These are phyloP conservation scores for Gallinago undulata DNA, from an alignment of 2,113 vertebrate genomes.

Conservation along the genomic window DNA sequence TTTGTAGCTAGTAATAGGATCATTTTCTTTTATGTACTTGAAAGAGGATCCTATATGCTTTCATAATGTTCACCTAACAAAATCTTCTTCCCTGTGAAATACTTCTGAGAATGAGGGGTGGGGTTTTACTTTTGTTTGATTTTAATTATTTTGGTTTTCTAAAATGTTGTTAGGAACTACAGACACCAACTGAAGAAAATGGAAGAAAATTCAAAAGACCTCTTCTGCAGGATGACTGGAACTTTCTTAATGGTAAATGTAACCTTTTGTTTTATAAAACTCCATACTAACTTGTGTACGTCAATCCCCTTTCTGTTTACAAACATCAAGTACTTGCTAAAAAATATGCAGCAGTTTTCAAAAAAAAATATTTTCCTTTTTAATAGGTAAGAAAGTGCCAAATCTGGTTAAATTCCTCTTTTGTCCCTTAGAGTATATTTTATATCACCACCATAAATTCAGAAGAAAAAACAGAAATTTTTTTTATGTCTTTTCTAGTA, in stretches of 20 bases:
- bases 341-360: not conserved
- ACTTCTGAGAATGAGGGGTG: not conserved
- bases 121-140: accelerated
- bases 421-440: not conserved
- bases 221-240: not conserved
- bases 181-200: not conserved
- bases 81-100: not conserved
- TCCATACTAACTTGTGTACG: not conserved
- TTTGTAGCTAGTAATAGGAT: not conserved
- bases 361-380: not conserved
- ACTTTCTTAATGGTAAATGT: not conserved
- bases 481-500: not conserved
- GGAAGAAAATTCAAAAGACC: not conserved
- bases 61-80: not conserved
- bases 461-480: not conserved
- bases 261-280: not conserved
- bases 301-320: not conserved
- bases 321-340: not conserved
- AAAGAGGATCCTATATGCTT: not conserved
- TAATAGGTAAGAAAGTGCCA: not conserved
- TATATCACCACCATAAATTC: not conserved
- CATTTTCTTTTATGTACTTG: not conserved
- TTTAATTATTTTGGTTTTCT: not conserved
- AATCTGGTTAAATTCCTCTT: not conserved
- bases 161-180: not conserved